Evolutionary conservation across 2,797 vertebrate species (phyloP).

Genomic region (Pseudochirops corinnae): DNA sequence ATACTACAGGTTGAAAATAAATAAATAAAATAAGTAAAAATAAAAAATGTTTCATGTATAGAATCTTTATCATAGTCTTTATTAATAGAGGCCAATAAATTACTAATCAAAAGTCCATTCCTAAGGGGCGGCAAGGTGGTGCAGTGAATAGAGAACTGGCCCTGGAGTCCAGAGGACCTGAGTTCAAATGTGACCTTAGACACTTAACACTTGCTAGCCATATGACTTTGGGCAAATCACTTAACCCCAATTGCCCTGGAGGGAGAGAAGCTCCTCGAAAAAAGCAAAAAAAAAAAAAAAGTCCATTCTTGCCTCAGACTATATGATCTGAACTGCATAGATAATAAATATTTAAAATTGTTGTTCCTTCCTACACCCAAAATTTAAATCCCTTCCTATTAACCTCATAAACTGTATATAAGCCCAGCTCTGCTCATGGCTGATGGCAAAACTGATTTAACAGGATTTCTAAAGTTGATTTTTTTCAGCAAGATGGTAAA

Average conservation of each 20-base stretch:
- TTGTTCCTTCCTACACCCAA: background rate
- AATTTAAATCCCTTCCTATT: no score
- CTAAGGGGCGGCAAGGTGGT: no score
- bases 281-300: background rate
- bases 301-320: background rate
- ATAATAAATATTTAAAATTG: slow-evolving; percentile 24
- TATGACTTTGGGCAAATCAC: no score
- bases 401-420: background rate
- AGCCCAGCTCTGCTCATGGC: no score
- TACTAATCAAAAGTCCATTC: background rate
- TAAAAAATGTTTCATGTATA: background rate
- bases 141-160: no score
- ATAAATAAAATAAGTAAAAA: no score
- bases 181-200: no score
- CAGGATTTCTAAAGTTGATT: slow-evolving; percentile 11
- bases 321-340: slow-evolving; percentile 2
- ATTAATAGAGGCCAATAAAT: slow-evolving; percentile 5
- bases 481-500: slow-evolving; percentile 35
- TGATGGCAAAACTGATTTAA: slow-evolving; percentile 17
- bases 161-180: no score
- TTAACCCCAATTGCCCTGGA: no score
- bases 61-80: slow-evolving; percentile 10
- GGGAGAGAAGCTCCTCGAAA: no score
- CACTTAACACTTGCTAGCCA: no score
- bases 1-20: background rate